Evolutionary conservation across 2,888 invertebrate species (phyloP).

Genomic region (Lysandra coridon): DNA sequence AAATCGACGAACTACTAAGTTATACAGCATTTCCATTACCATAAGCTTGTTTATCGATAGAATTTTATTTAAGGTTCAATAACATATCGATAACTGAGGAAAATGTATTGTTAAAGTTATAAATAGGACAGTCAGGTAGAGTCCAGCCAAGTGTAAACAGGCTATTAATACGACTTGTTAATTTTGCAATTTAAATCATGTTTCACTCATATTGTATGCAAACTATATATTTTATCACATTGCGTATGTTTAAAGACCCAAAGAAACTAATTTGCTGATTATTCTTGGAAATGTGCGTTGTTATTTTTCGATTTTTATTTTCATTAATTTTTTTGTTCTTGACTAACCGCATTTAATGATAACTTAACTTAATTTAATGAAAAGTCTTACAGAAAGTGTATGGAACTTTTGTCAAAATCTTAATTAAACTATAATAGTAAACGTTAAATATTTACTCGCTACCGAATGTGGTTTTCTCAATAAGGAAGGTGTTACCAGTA

Average conservation of each 20-base stretch:
- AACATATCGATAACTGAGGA: background rate
- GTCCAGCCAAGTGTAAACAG: background rate
- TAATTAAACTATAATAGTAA: too few species aligned
- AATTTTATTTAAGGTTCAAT: background rate
- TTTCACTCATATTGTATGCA: background rate
- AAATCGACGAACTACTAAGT: too few species aligned
- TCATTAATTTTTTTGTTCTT: background rate
- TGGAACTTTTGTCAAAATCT: too few species aligned
- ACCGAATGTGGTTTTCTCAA: too few species aligned
- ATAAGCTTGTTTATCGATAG: too few species aligned
- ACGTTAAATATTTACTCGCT: too few species aligned
- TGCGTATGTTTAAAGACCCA: background rate
- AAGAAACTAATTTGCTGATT: background rate
- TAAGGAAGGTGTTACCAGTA: background rate
- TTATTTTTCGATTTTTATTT: background rate
- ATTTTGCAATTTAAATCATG: background rate
- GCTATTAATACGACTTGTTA: background rate
- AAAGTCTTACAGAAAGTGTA: too few species aligned
- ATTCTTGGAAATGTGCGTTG: too few species aligned
- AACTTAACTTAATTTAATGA: too few species aligned
- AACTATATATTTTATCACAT: background rate
- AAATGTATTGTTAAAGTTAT: background rate
- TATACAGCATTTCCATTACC: too few species aligned
- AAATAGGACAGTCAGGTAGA: background rate
- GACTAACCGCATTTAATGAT: background rate